Conservation (phyloP, 1,140 invertebrate species). For the Formica exsecta region DNA sequence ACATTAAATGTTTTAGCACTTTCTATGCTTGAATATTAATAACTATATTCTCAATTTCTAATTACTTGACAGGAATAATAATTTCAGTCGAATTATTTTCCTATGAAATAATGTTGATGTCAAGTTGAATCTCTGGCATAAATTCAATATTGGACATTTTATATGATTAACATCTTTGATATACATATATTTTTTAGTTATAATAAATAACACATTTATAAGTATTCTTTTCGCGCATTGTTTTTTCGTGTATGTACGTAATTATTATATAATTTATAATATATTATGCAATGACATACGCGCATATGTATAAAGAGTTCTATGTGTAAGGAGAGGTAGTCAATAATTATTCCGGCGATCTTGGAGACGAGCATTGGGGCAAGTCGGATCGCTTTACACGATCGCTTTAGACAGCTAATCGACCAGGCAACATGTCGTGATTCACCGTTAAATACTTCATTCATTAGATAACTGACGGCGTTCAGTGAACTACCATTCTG, state of each 20-base stretch:
- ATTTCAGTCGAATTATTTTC: not conserved
- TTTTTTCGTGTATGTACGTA: not conserved
- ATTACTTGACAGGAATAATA: conserved; percentile 19
- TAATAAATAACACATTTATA: not conserved
- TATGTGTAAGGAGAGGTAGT: not conserved
- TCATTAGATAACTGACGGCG: conserved; percentile 77
- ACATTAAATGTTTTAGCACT: too few relatives aligned
- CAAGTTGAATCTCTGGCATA: not conserved
- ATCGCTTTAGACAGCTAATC: conserved; percentile 44
- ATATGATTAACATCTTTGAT: not conserved
- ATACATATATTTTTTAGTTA: not conserved
- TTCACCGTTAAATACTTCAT: conserved; percentile 75
- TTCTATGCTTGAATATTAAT: not conserved
- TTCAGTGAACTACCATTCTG: conserved; percentile 72
- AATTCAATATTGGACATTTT: conserved; percentile 16
- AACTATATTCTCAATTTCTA: not conserved
- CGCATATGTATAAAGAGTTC: not conserved
- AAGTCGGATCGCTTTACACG: conserved; percentile 27
- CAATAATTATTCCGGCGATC: conserved; percentile 50
- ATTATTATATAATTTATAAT: conserved; percentile 8
- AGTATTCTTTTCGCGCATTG: not conserved
- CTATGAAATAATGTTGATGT: not conserved
- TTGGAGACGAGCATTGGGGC: conserved; percentile 16
- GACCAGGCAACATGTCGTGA: conserved; percentile 42
- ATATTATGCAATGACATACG: not conserved